A percentile compares a stretch with the other conserved stretches of the same genome.
Evolutionary conservation across 2,797 vertebrate species (phyloP).

Genomic region (Gymnoscopelus braueri): DNA sequence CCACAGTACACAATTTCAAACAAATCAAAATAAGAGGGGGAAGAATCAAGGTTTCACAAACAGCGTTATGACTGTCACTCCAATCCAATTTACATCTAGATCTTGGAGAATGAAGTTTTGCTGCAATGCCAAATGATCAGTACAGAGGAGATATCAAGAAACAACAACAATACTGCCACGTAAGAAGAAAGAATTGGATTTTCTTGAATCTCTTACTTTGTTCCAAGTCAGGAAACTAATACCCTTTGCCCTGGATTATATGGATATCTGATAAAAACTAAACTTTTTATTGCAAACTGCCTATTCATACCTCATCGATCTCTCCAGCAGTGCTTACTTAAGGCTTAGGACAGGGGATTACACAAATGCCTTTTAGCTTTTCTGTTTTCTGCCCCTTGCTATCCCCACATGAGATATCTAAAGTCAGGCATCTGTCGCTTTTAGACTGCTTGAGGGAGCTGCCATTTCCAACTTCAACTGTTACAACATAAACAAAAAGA

Average conservation of each 20-base stretch:
- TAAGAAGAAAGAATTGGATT: conserved; percentile 60
- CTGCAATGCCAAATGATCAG: conserved; percentile 65
- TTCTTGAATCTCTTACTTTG: conserved; percentile 53
- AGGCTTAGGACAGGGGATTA: conserved; percentile 68
- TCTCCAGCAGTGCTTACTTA: conserved; percentile 61
- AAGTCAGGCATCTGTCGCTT: conserved; percentile 66
- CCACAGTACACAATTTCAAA: conserved; percentile 79
- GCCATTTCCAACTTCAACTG: conserved; percentile 61
- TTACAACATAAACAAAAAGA: conserved; percentile 22
- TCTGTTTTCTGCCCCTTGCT: conserved; percentile 39
- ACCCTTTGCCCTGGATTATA: conserved; percentile 59
- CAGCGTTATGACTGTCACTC: conserved; percentile 63
- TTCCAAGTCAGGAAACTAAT: conserved; percentile 60
- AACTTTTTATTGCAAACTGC: conserved; percentile 75
- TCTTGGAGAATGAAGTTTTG: conserved; percentile 70
- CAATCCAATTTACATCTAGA: conserved; percentile 59
- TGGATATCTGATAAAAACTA: conserved; percentile 68
- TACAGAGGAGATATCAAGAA: conserved; percentile 75
- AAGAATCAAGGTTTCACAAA: conserved; percentile 67
- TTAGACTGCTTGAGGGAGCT: conserved; percentile 67
- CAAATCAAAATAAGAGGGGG: conserved; percentile 68
- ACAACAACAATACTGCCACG: conserved; percentile 79
- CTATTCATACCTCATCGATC: conserved; percentile 63
- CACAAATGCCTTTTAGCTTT: conserved; percentile 60
- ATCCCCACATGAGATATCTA: conserved; percentile 61